Evolutionary conservation across 2,797 vertebrate genomes (phyloP).

Genomic region (Phrynocephalus vlangalii): DNA sequence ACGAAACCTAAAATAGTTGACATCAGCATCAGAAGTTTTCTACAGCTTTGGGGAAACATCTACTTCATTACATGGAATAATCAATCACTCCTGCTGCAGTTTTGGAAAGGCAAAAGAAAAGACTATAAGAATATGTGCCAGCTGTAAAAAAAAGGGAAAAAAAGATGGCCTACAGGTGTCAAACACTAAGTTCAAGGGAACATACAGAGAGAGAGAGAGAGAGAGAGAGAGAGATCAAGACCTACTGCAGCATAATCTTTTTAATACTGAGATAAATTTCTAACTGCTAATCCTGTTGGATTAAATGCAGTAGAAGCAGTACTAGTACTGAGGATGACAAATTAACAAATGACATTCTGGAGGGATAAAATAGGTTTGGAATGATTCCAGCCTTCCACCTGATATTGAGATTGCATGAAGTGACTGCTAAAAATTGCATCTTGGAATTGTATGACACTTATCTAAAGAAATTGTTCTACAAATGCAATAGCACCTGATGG

Average conservation of each 20-base stretch:
- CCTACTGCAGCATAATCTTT: background rate
- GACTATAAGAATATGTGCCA: background rate
- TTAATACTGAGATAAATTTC: background rate
- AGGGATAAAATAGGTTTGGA: background rate
- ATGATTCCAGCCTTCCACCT: background rate
- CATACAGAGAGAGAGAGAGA: no score
- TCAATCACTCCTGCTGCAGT: background rate
- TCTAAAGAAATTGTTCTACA: background rate
- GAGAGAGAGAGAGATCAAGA: background rate
- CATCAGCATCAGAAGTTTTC: background rate
- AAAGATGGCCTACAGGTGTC: background rate
- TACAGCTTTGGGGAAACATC: background rate
- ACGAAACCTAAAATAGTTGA: background rate
- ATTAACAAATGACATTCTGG: background rate
- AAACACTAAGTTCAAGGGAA: background rate
- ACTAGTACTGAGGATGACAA: no score
- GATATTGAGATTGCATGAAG: background rate
- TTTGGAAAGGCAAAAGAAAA: background rate
- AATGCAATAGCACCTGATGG: background rate
- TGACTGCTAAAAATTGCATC: background rate
- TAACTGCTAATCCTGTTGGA: background rate
- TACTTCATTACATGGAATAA: background rate
- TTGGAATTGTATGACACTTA: background rate
- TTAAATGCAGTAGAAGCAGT: background rate
- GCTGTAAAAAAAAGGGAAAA: background rate